Evolutionary conservation across 2,113 vertebrate species (phyloP).

Genomic region (Maccullochella peelii): DNA sequence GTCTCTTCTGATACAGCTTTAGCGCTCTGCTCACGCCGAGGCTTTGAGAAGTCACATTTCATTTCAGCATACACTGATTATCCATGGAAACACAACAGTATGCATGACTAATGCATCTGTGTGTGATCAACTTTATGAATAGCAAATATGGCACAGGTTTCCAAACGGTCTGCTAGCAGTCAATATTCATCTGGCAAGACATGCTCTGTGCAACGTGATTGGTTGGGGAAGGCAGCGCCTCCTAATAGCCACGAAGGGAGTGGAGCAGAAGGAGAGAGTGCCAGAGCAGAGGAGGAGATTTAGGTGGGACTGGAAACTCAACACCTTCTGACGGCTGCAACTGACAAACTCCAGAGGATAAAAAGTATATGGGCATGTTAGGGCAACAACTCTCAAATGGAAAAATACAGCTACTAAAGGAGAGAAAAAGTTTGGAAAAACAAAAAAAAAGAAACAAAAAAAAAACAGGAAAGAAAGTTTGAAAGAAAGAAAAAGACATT

Average conservation of each 20-base stretch:
- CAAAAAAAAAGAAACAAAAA: not conserved
- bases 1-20: constrained; percentile 32
- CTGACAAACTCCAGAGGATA: constrained; percentile 73
- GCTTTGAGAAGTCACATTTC: constrained; percentile 21
- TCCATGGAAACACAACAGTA: constrained; percentile 40
- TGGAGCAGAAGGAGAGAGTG: constrained; percentile 55
- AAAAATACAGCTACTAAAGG: constrained; percentile 41
- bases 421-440: constrained; percentile 9
- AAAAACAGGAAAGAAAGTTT: constrained; percentile 5
- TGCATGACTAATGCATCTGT: constrained; percentile 48
- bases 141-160: constrained; percentile 56
- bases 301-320: constrained; percentile 67
- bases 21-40: constrained; percentile 13
- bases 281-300: constrained; percentile 64
- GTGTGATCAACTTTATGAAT: constrained; percentile 56
- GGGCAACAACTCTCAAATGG: constrained; percentile 51
- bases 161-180: constrained; percentile 48
- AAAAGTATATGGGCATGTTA: constrained; percentile 66
- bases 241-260: constrained; percentile 65
- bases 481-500: constrained; percentile 8
- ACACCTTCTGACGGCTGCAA: constrained; percentile 64
- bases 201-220: constrained; percentile 65
- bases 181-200: constrained; percentile 62
- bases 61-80: constrained; percentile 32
- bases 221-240: constrained; percentile 71